Evolutionary conservation across 2,797 vertebrate species (phyloP).

Genomic region (Apogon hyalosoma): DNA sequence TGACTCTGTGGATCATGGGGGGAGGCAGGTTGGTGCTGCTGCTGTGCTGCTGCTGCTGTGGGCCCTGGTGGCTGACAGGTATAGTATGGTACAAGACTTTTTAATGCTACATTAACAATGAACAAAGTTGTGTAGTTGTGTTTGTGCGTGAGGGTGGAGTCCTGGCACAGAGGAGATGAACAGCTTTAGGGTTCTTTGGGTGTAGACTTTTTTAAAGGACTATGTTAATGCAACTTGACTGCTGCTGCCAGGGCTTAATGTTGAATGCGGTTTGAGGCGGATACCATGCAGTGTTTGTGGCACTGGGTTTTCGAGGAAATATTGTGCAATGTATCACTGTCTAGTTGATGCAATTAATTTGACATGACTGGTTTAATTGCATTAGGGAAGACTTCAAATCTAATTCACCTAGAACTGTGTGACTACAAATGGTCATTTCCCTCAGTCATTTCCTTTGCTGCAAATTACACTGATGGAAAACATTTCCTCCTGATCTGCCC

Average conservation of each 20-base stretch:
- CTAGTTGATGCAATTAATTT: slow-evolving; percentile 11
- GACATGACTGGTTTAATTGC: slow-evolving; percentile 23
- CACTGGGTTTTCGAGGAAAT: not conserved
- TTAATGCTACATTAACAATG: slow-evolving; percentile 16
- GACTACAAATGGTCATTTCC: slow-evolving; percentile 28
- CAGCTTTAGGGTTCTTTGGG: slow-evolving; percentile 45
- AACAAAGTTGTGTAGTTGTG: slow-evolving; percentile 14
- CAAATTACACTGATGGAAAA: slow-evolving; percentile 8
- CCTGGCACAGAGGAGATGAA: slow-evolving; percentile 23
- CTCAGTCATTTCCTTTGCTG: slow-evolving; percentile 41
- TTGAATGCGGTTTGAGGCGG: slow-evolving; percentile 26
- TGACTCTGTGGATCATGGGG: slow-evolving; percentile 60
- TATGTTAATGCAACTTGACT: slow-evolving; percentile 67
- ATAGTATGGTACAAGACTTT: slow-evolving; percentile 49
- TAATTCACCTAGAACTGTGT: slow-evolving; percentile 13
- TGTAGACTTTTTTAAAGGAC: slow-evolving; percentile 54
- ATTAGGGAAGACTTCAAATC: slow-evolving; percentile 22
- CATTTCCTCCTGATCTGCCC: not conserved
- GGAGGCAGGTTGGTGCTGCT: slow-evolving; percentile 59
- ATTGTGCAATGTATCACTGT: slow-evolving; percentile 11
- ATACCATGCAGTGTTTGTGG: slow-evolving; percentile 18
- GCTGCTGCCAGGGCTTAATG: slow-evolving; percentile 60
- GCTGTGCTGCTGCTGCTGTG: slow-evolving; percentile 67
- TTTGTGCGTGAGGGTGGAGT: slow-evolving; percentile 20
- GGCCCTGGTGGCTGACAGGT: slow-evolving; percentile 77